Evolutionary conservation across 2,797 vertebrate genomes (phyloP), one percentile per base, ranked within the genome.

Genomic region (Ctenochaetus hawaiiensis): DNA sequence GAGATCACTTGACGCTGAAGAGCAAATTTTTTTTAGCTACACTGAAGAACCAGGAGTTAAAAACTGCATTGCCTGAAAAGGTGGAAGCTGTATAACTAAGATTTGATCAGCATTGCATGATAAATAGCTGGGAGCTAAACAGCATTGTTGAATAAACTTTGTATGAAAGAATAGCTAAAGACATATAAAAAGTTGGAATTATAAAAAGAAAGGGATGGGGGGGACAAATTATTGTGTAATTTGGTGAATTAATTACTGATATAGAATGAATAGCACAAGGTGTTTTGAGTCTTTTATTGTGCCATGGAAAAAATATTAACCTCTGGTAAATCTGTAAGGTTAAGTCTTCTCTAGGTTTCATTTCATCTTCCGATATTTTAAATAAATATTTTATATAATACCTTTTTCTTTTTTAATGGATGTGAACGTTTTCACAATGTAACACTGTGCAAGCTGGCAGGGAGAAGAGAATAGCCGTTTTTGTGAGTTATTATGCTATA

Each of bases 41-140:
- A 41, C 23, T 53, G 66, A 20, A 78, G 61, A 34, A 18, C 51
- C 62, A 16, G 3, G 39, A 79, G 18, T 5, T 47, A n/a, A 34
- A 53, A 64, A 69, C 51, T 26, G 58, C 51, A 57, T 6, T 26
- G 37, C 63, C 18, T 65, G 37, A 44, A 60, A 64, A 68, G 26
- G 44, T 68, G 23, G 30, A 64, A 64, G 8, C 54, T 72, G 62
- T 67, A 6, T 56, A 52, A 16, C 67, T 67, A 12, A 39, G 26
- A 67, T 52, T n/a, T 48, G 73, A 48, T 63, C 61, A 39, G 51
- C 48, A 30, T 17, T 59, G 47, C 18, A 53, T 61, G 56, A 72
- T 56, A 72, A 49, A 78, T 78, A 49, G 20, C 51, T 67, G 18
- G 4, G 39, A 79, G 18, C 14, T 48, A 48, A 70, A 75, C 53